phyloP scores from a whole-genome alignment of 2,113 vertebrate genomes.

The Trachemys scripta region DNA sequence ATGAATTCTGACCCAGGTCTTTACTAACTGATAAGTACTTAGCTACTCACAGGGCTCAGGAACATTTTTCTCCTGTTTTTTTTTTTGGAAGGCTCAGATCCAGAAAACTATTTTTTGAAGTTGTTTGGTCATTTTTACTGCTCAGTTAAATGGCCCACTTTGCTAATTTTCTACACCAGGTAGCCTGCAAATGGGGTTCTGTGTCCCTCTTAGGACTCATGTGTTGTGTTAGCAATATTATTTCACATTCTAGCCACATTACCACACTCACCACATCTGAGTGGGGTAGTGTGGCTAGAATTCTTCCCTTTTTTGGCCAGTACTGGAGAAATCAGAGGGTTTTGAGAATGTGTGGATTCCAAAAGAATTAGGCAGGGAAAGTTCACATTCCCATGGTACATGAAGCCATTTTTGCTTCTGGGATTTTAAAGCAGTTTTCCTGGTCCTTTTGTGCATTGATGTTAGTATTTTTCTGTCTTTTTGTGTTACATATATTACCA shows the following conservation, averaged over 20 bases:
- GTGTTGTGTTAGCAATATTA: not conserved
- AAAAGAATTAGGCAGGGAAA: not conserved
- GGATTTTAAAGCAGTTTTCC: not conserved
- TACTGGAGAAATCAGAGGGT: constrained; percentile 4
- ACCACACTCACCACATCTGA: not conserved
- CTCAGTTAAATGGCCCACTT: not conserved
- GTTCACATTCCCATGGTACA: not conserved
- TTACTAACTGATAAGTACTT: not conserved
- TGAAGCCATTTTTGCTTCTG: not conserved
- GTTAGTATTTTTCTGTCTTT: not conserved
- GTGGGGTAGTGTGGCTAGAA: not conserved
- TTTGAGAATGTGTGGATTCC: not conserved
- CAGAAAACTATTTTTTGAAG: not conserved
- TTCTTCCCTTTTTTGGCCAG: not conserved
- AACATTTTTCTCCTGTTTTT: not conserved
- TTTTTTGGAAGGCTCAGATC: rapidly evolving
- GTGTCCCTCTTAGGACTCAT: not conserved
- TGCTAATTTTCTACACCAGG: not conserved
- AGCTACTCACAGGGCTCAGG: not conserved
- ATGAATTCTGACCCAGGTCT: not conserved
- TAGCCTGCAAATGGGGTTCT: not conserved
- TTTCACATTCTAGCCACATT: not conserved
- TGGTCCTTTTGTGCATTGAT: not conserved
- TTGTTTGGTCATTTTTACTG: not conserved
- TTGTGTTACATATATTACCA: not conserved